Percentiles rank a stretch among this genome's conserved stretches.
Conservation (phyloP, 2,888 invertebrate genomes). For the Oxyteleia sp. region DNA sequence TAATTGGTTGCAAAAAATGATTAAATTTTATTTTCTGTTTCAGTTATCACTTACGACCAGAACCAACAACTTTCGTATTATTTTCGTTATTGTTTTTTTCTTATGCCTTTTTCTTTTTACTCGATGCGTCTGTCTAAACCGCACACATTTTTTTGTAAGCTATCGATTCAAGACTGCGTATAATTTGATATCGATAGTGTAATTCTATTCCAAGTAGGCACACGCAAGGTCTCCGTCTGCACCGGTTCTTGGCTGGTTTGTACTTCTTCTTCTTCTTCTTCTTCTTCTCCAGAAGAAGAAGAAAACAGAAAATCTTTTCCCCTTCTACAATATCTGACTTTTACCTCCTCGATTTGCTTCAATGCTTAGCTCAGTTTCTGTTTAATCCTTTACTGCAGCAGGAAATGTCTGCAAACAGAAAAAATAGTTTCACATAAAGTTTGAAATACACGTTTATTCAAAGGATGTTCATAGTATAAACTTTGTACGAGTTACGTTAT, state of each 20-base stretch:
- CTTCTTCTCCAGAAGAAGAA: conserved; percentile 43
- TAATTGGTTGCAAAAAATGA: no score
- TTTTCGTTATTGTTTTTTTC: conserved; percentile 32
- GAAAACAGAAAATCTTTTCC: no score
- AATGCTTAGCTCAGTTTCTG: no score
- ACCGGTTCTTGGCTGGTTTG: conserved; percentile 66
- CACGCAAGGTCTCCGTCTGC: conserved; percentile 78
- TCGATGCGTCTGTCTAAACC: conserved; percentile 72
- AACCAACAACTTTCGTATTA: conserved; percentile 8
- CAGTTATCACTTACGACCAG: background rate
- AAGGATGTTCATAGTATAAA: no score
- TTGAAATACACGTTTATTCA: no score
- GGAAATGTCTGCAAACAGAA: no score
- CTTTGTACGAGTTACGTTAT: no score
- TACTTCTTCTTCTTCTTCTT: conserved; percentile 56
- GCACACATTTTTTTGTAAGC: conserved; percentile 78
- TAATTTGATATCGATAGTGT: conserved; percentile 87
- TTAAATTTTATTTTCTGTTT: background rate
- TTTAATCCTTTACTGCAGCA: no score
- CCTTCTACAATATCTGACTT: conserved; percentile 3
- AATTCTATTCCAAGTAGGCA: conserved; percentile 80
- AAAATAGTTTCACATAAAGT: no score
- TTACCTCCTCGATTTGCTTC: conserved; percentile 39
- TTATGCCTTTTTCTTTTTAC: conserved; percentile 39
- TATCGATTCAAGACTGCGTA: conserved; percentile 87